Evolutionary conservation across 2,888 invertebrate species (phyloP).

Genomic region (Heliconius ethilla): DNA sequence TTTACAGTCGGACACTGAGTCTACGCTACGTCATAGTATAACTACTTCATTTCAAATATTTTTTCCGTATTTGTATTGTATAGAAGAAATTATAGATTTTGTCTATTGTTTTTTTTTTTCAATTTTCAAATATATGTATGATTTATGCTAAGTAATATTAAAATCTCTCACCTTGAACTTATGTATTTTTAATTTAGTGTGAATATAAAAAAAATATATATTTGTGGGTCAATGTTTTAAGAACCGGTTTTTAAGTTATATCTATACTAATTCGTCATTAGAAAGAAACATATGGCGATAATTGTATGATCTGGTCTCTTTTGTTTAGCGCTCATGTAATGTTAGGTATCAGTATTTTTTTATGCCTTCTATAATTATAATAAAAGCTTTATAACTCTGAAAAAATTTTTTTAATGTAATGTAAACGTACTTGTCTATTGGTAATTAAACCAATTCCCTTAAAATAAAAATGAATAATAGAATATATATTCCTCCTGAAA

Average conservation of each 20-base stretch:
- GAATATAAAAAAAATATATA: background rate
- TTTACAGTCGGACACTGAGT: background rate
- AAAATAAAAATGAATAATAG: no score
- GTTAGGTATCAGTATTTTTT: background rate
- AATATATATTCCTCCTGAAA: no score
- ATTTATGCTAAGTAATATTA: background rate
- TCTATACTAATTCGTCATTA: background rate
- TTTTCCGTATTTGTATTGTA: background rate
- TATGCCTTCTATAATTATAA: no score
- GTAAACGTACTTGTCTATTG: no score
- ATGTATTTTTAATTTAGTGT: background rate
- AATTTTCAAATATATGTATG: background rate
- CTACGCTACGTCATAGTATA: background rate
- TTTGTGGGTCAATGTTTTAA: slow-evolving; percentile 3
- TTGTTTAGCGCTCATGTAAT: background rate
- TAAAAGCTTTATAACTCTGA: no score
- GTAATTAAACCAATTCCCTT: no score
- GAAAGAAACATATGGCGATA: background rate
- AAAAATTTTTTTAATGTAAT: no score
- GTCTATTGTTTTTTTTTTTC: background rate
- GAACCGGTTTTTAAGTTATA: background rate
- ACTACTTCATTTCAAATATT: background rate
- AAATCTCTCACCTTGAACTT: slow-evolving; percentile 4
- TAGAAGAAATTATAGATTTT: background rate
- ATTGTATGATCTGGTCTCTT: background rate